Base-by-base conservation (phyloP, 2,888 invertebrate genomes). In the Proisotoma minuta region DNA sequence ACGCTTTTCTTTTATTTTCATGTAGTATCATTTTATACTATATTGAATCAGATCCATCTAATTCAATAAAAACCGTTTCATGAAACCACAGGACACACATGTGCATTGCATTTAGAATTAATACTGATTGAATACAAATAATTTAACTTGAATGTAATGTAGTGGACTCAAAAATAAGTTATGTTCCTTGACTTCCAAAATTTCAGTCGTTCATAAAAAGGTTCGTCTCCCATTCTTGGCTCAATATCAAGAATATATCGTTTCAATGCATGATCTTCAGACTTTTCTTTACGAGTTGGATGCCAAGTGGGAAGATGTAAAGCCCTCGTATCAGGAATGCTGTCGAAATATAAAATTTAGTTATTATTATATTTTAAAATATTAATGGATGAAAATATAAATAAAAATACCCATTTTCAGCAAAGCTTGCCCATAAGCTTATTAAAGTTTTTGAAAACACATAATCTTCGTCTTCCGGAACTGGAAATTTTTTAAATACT, bases 171-270 rank as follows among this genome's bases (percentile, higher is more conserved):
- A 59, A 65, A 53, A 60, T 62, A 62, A 0, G 65, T 57, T 29
- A 65, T 60, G n/a, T 62, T 62, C 40, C 59, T 51, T 53, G 60
- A 53, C 49, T 70, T 68, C 69, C 69, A 70, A 61, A 71, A 62
- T 18, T 66, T 59, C 27, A 71, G 62, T 53, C 71, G 28, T 48
- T 47, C 56, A 43, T 53, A 64, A 59, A 68, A 69, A 18, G 71
- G 69, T 34, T 71, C 71, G 48, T 69, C 66, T n/a, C 67, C 59
- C 1, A 71, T 56, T 28, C 57, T 51, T 10, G 66, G 60, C 2
- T 57, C 53, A 28, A 57, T 68, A 24, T 71, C 63, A 1, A 71
- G 54, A 20, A 60, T 54, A 18, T 66, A 29, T 8, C 61, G 52
- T 43, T 60, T 63, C 23, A 69, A 47, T 8, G 67, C 48, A 23